phyloP scores from a whole-genome alignment of 2,888 invertebrate species.

The Alsophila aescularia region DNA sequence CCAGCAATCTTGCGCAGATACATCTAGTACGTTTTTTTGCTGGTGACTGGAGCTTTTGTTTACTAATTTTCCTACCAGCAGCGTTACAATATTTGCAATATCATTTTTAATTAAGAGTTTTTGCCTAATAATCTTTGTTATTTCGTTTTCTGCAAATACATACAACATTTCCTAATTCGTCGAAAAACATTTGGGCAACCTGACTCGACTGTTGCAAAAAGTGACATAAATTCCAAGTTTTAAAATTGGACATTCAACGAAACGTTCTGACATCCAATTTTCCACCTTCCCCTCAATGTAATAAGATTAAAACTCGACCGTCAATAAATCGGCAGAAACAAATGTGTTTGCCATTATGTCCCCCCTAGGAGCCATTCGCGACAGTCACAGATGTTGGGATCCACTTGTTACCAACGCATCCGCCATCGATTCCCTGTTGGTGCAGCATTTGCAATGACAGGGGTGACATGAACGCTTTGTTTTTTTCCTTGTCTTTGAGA shows the following conservation, averaged over 20 bases:
- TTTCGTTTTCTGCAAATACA: too few species aligned
- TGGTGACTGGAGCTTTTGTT: too few species aligned
- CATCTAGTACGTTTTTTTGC: too few species aligned
- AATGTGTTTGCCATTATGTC: slow-evolving; percentile 36
- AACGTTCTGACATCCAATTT: slow-evolving; percentile 1
- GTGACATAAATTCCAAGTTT: slow-evolving; percentile 5
- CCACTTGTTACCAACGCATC: slow-evolving; percentile 44
- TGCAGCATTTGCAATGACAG: slow-evolving; percentile 6
- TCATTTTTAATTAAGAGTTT: too few species aligned
- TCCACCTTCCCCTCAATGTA: background rate
- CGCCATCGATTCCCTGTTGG: slow-evolving; percentile 23
- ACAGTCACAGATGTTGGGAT: slow-evolving; percentile 45
- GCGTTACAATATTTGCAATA: too few species aligned
- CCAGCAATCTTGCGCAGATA: too few species aligned
- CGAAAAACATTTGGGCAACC: background rate
- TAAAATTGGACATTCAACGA: slow-evolving; percentile 2
- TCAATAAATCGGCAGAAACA: slow-evolving; percentile 3
- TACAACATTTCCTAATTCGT: background rate
- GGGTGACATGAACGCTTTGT: slow-evolving; percentile 2
- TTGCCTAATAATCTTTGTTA: too few species aligned
- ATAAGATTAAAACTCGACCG: slow-evolving; percentile 21
- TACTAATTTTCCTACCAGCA: too few species aligned
- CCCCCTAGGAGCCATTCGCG: slow-evolving; percentile 44
- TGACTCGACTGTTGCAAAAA: background rate
- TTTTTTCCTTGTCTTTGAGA: background rate